Percentiles rank a stretch among this genome's conserved stretches.
phyloP scores from a whole-genome alignment of 2,113 vertebrate genomes.

The Philantomba maxwellii region DNA sequence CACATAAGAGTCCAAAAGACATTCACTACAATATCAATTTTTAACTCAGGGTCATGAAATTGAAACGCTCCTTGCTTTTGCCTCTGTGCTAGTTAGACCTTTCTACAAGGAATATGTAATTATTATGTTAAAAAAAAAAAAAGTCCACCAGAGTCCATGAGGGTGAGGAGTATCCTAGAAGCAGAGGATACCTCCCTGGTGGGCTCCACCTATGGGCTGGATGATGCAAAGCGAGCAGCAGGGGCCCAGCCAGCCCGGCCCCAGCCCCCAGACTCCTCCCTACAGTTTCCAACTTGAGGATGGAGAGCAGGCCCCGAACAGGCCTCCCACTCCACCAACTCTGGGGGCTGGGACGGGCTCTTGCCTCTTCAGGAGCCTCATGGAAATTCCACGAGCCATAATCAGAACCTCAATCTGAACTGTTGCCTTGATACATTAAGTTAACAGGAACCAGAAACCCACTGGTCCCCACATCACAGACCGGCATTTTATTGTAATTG shows the following conservation, averaged over 20 bases:
- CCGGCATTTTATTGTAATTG: conserved; percentile 39
- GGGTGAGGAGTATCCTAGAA: background rate
- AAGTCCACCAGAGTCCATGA: background rate
- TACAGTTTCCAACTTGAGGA: background rate
- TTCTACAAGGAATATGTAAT: background rate
- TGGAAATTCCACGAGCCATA: background rate
- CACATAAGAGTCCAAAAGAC: background rate
- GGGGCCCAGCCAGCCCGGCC: background rate
- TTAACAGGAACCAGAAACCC: conserved; percentile 52
- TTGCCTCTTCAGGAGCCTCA: background rate
- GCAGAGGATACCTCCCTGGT: background rate
- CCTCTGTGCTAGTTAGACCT: background rate
- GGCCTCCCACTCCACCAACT: background rate
- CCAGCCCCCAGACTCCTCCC: background rate
- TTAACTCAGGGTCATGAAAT: background rate
- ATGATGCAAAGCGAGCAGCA: accelerated
- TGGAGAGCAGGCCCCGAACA: background rate
- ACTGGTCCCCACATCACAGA: conserved; percentile 38
- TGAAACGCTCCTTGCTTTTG: background rate
- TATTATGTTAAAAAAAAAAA: background rate
- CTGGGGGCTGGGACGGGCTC: background rate
- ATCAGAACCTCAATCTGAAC: background rate
- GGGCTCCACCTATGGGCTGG: background rate
- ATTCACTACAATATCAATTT: background rate
- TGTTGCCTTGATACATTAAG: conserved; percentile 42